phyloP scores from a whole-genome alignment of 2,888 invertebrate species.

The Protophormia terraenovae region DNA sequence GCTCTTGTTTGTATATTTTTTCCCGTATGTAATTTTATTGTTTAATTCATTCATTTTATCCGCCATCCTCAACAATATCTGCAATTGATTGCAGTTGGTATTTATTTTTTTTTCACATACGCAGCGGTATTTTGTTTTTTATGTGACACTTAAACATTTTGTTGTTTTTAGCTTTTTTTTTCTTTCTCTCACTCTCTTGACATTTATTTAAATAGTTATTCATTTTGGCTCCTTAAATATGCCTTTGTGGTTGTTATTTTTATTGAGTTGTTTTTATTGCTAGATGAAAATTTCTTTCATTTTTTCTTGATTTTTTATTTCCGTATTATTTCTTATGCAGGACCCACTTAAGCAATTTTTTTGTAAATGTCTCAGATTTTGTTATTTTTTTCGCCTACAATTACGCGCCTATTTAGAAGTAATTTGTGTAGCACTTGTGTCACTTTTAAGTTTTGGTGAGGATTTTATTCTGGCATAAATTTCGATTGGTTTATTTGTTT shows the following conservation, averaged over 20 bases:
- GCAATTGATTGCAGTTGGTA: constrained; percentile 64
- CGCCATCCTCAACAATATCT: too few relatives aligned
- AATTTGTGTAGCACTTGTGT: constrained; percentile 63
- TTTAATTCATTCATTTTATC: not conserved
- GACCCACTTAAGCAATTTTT: constrained; percentile 53
- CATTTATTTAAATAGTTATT: too few relatives aligned
- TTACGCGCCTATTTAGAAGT: constrained; percentile 54
- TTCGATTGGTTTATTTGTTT: constrained; percentile 25
- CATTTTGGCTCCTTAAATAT: constrained; percentile 48
- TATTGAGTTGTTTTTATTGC: constrained; percentile 61
- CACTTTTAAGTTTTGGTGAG: constrained; percentile 26
- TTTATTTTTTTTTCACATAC: constrained; percentile 10
- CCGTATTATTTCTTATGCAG: constrained; percentile 61
- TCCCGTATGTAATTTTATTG: constrained; percentile 1
- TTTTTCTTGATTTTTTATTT: constrained; percentile 55
- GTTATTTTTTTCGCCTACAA: constrained; percentile 30
- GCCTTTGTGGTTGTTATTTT: constrained; percentile 37
- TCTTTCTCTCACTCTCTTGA: too few relatives aligned
- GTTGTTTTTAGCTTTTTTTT: not conserved
- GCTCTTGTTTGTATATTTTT: not conserved
- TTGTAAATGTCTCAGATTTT: constrained; percentile 7
- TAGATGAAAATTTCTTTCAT: constrained; percentile 15
- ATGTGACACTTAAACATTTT: constrained; percentile 63
- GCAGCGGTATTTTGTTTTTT: constrained; percentile 58
- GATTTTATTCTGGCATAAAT: constrained; percentile 28